These are phyloP conservation scores for Platorchestia sp. DNA, from an alignment of 1,140 invertebrate genomes.

Conservation along the genomic window DNA sequence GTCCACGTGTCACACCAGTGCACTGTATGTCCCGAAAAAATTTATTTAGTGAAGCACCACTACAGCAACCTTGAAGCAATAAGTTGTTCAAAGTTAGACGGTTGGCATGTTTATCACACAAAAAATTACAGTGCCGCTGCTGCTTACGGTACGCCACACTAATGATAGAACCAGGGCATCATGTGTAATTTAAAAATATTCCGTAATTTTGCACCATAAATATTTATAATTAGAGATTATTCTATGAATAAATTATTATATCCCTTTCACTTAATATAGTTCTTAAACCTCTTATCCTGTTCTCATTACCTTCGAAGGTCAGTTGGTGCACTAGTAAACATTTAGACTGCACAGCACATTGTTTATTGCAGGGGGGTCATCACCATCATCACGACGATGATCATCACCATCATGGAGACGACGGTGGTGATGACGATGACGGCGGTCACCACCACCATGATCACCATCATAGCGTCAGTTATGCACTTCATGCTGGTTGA, in stretches of 20 bases:
- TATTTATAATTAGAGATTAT: neutral
- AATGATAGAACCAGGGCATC: neutral
- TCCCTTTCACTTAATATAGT: neutral
- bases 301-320: neutral
- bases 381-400: slow-evolving; percentile 53
- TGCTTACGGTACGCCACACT: neutral
- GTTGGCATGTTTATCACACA: too few relatives aligned
- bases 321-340: neutral
- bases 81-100: too few relatives aligned
- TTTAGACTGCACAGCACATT: slow-evolving; percentile 39
- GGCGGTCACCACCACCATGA: slow-evolving; percentile 45
- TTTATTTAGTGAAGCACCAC: too few relatives aligned
- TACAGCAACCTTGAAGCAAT: neutral
- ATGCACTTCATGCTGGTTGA: neutral
- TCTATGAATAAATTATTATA: neutral
- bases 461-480: slow-evolving; percentile 43
- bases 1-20: neutral
- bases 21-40: neutral
- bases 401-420: slow-evolving; percentile 56
- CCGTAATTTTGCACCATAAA: neutral
- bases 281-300: neutral
- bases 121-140: neutral
- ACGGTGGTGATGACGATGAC: slow-evolving; percentile 58
- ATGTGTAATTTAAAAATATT: neutral
- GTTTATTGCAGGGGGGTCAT: slow-evolving; percentile 50